Evolutionary conservation across 2,888 invertebrate genomes (phyloP), one percentile per base, ranked within the genome.

Genomic region (Melangyna quadrimaculata): DNA sequence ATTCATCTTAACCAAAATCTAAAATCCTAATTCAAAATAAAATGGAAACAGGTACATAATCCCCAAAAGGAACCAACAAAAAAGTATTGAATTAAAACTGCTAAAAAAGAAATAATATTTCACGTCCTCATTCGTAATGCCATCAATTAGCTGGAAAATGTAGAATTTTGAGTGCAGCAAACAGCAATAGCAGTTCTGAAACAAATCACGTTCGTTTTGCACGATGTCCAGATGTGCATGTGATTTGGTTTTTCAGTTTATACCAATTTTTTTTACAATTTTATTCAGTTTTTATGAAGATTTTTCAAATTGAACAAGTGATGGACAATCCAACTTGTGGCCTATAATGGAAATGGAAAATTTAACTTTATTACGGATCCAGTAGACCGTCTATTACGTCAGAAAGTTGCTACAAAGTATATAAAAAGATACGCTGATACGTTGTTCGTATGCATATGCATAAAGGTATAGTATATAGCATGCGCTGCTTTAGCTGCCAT

Each of bases 281-380:
- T 29, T 40, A 63, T 10, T 71, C 24, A 10, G 45, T 81, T 70
- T 80, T 53, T 63, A 63, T 63, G 12, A 65, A 71, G 65, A 77
- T 19, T 65, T 57, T 59, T 77, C 19, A 72, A 81, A 81, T 77
- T 81, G 81, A 78, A 81, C 77, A 81, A 81, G 65, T 81, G 81
- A 81, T 72, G 57, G 81, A 81, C 81, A 81, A 55, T 71, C 35
- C 59, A 61, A 71, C 59, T 81, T 71, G 61, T 65, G 70, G 70
- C 63, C 53, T 69, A 63, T 43, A 55, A 71, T 65, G 57, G 51
- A 81, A 81, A 81, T 81, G 77, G 77, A 81, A 59, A 59, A 71
- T 77, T 67, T 67, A 71, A 81, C 67, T 40, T 72, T 43, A 65
- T 72, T 81, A 75, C n/a, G 63, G 55, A 55, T 24, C 48, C 24